Base-by-base conservation (phyloP, 1,140 invertebrate genomes). In the Steinernema feltiae region DNA sequence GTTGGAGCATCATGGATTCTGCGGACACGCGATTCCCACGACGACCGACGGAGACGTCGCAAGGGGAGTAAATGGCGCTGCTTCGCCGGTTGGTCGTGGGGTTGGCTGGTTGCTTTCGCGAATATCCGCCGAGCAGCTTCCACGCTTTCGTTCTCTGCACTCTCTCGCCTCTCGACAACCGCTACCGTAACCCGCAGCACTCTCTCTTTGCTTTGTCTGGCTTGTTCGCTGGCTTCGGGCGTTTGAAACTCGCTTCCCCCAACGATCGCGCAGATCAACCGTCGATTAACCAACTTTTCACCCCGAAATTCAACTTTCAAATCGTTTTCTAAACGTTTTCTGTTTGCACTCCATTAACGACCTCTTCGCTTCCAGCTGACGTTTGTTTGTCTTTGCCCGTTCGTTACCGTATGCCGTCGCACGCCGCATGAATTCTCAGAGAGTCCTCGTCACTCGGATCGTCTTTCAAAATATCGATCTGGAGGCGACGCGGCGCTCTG, bases 401-500 rank as follows among this genome's bases (percentile, higher is more conserved):
- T 7, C 53, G 24, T 27, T 63, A 63, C 53, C 53, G 53, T 63
- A 63, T 63, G 53, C 53, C 53, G 53, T 27, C 53, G 12, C 53
- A 63, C 53, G 53, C 53, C 53, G 53, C 53, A 63, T 63, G 53
- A 21, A 63, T 27, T 27, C 53, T 27, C 12, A 41, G 35, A 41
- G 53, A 63, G 53, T 27, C 2, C 53, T 41, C 35, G 7, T 41
- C 7, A 41, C 24, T 15, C 15, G 53, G 53, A 63, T 63, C 53
- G 53, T 12, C 24, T 63, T 63, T 63, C 53, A 63, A 27, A 63
- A 63, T 63, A 63, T 63, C 53, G 53, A 63, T 63, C 24, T 3
- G 2, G 15, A 15, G 53, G 7, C n/a, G 53, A 63, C 15, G 24
- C 53, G 53, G 53, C 53, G 7, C 3, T n/a, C 24, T 3, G 2